phyloP scores from a whole-genome alignment of 2,888 invertebrate genomes.

The Stenurella melanura region DNA sequence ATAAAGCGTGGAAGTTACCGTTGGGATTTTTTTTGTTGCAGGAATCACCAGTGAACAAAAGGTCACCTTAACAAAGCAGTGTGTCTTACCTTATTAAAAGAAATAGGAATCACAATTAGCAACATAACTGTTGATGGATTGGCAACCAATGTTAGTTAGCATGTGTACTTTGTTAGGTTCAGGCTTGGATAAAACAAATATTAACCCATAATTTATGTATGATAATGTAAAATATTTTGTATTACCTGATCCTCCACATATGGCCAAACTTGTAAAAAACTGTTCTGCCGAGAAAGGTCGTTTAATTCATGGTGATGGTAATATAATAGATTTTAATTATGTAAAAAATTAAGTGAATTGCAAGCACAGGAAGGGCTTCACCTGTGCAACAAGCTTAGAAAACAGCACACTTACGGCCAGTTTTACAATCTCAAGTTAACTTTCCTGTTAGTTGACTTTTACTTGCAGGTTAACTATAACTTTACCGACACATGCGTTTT shows the following conservation, averaged over 20 bases:
- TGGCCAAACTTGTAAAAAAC: background rate
- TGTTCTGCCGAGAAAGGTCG: background rate
- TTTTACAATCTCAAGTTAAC: no score
- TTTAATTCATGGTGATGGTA: no score
- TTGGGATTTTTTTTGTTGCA: slow-evolving; percentile 12
- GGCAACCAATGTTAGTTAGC: no score
- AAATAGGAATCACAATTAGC: background rate
- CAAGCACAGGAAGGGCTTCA: no score
- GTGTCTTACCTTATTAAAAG: background rate
- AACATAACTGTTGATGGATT: background rate
- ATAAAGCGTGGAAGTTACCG: background rate
- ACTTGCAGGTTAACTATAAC: no score
- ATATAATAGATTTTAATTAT: no score
- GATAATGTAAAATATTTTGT: background rate
- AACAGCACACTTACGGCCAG: no score
- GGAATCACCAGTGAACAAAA: slow-evolving; percentile 8
- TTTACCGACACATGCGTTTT: no score
- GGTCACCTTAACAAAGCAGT: background rate
- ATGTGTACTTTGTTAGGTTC: slow-evolving; percentile 1
- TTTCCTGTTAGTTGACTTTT: no score
- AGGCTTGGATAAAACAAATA: background rate
- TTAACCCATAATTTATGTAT: background rate
- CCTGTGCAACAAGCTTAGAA: no score
- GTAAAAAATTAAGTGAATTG: no score
- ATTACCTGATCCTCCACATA: slow-evolving; percentile 6